Base-by-base conservation (phyloP, 2,113 vertebrate genomes). In the Cyanoramphus novaezelandiae region DNA sequence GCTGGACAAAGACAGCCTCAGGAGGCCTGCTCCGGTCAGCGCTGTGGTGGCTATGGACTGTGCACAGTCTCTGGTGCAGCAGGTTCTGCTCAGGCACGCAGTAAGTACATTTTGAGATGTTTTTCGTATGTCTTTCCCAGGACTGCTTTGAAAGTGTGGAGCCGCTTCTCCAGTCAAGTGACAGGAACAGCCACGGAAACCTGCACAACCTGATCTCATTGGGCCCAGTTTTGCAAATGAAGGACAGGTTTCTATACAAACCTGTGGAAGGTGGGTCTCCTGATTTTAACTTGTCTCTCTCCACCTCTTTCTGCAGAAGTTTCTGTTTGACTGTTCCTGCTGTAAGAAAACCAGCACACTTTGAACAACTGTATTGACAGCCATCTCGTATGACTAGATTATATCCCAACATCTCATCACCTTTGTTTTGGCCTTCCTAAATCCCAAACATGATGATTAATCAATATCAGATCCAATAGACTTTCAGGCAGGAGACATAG, bases 151-250 rank as follows among this genome's bases (percentile, higher is more conserved):
- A 65, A 5, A 46, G 49, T 0, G 7, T 20, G 63, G 92, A 95
- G 71, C 50, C n/a, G 4, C 50, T 49, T 35, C 55, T 70, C 33
- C 84, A 89, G 52, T 46, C 78, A 68, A 79, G 88, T 13, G 90
- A 89, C 50, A 89, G 86, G 47, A 93, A 6, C 59, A 93, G 82
- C 65, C 27, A 60, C 0, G 52, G 92, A 7, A 80, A 67, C 37
- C 69, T 47, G 62, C 96, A 62, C 82, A 85, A 17, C 59, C 74
- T 96, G 59, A 52, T 97, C 10, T 97, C 96, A 5, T 60, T 96
- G 0, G 97, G 97, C 10, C 96, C 96, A 1, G 6, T 97, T 1
- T 37, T 86, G 70, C 86, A 76, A 75, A 69, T 3, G 9, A 90
- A 50, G 63, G 35, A 43, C 43, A 83, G 57, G 41, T 62, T 74